phyloP scores from a whole-genome alignment of 1,140 invertebrate genomes.

The Branchinecta lynchi region DNA sequence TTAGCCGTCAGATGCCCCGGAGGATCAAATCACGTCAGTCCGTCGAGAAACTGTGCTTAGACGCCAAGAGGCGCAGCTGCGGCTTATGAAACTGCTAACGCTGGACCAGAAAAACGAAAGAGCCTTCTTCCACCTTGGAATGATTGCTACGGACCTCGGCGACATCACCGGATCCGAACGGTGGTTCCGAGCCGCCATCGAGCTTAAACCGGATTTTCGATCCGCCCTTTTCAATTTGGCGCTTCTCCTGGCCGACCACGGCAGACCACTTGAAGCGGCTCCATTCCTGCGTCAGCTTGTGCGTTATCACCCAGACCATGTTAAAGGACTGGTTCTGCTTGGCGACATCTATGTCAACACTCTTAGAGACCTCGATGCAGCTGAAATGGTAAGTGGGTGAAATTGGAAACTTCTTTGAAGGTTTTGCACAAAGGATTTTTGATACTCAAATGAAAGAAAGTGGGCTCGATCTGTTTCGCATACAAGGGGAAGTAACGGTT shows the following conservation, averaged over 20 bases:
- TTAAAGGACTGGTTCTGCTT: conserved; percentile 81
- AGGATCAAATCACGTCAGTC: background rate
- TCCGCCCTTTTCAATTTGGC: conserved; percentile 90
- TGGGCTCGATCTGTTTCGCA: no score
- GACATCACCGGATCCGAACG: conserved; percentile 71
- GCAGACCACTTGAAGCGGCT: conserved; percentile 73
- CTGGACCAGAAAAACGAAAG: conserved; percentile 58
- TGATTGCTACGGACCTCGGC: conserved; percentile 89
- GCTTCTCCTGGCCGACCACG: conserved; percentile 67
- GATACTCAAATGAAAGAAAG: no score
- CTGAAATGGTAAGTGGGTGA: conserved; percentile 51
- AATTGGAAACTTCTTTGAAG: background rate
- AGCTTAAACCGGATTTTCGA: conserved; percentile 50
- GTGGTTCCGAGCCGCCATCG: conserved; percentile 70
- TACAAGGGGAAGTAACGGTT: no score
- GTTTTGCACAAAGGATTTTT: background rate
- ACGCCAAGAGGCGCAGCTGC: conserved; percentile 18
- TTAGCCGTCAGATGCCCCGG: no score
- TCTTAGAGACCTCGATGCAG: conserved; percentile 80
- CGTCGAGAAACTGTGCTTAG: background rate
- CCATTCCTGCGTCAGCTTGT: conserved; percentile 83
- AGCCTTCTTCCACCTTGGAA: conserved; percentile 85
- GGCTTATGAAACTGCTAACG: conserved; percentile 52
- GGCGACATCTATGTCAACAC: conserved; percentile 95
- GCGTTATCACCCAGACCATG: conserved; percentile 77